Conservation (phyloP, 2,888 invertebrate genomes). For the Drosophila cognata region DNA sequence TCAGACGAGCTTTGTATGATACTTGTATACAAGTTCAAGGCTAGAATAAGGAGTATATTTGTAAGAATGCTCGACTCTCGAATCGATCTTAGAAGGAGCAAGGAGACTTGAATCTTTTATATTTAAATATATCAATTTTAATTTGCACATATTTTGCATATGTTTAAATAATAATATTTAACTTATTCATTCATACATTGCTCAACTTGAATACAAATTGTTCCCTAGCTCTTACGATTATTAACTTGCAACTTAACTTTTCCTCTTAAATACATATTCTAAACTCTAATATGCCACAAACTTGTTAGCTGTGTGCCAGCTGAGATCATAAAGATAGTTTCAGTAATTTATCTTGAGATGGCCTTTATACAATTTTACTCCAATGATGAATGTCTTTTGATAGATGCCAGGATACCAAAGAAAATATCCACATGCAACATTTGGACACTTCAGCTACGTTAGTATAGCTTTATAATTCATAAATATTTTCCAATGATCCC, state of each 20-base stretch:
- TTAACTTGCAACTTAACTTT: not conserved
- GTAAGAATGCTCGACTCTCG: not conserved
- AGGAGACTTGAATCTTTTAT: not conserved
- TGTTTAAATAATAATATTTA: too few species aligned
- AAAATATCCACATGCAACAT: not conserved
- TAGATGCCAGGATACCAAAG: not conserved
- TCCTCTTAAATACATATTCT: not conserved
- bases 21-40: constrained; percentile 12
- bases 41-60: not conserved
- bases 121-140: not conserved
- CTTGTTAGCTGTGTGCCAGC: not conserved
- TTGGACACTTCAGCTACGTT: not conserved
- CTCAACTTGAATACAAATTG: too few species aligned
- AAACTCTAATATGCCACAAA: not conserved
- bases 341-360: not conserved
- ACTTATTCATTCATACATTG: too few species aligned
- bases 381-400: not conserved
- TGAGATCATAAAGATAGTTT: not conserved
- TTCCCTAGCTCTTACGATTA: too few species aligned
- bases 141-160: not conserved
- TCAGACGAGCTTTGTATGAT: constrained; percentile 11
- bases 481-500: not conserved
- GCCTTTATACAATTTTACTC: not conserved
- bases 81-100: not conserved
- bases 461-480: not conserved